Base-by-base conservation (phyloP, 2,797 vertebrate genomes). In the Enteromius anoplus region DNA sequence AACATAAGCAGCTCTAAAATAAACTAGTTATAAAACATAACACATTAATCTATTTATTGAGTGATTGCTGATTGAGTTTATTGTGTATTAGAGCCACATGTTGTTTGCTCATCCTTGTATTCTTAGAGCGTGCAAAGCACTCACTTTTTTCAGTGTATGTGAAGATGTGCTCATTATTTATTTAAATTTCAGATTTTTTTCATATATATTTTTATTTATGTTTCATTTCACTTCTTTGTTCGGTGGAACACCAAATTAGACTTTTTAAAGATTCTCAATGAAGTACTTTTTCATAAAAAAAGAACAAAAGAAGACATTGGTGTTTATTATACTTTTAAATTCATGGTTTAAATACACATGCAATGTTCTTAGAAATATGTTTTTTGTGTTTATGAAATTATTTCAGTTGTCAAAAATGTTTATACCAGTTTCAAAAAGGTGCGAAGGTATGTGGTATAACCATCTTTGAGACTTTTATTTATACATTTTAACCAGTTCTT, bases 31-130 rank as follows among this genome's bases (percentile, higher is more conserved):
- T 83, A 62, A 83, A 87, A 60, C 62, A 69, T 64, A 75, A 55
- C 81, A 71, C 32, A 47, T 42, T 70, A 65, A 84, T 65, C 60
- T 55, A 85, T 60, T 68, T 51, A 83, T 53, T 75, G 71, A 85
- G 69, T 64, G 78, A 77, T 78, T 81, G 55, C 66, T 78, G 51
- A 65, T 78, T 68, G 21, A 9, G 34, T 55, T 11, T 65, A 23
- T 34, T 49, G 62, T 40, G 26, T 70, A 9, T 23, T 4, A 47
- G n/a, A 51, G 51, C 47, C 15, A 73, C 45, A 17, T 42, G 32
- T 14, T 75, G 60, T 37, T 47, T 69, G 60, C 21, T 75, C 83
- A 40, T 76, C 51, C 49, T 37, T 23, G 21, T 68, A 58, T 15
- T 80, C 17, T 68, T 42, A 73, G 72, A 75, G 58, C 32, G 42